A percentile compares a stretch with the other conserved stretches of the same genome.
Evolutionary conservation across 1,140 invertebrate species (phyloP).

Genomic region (Brachionus koreanus): DNA sequence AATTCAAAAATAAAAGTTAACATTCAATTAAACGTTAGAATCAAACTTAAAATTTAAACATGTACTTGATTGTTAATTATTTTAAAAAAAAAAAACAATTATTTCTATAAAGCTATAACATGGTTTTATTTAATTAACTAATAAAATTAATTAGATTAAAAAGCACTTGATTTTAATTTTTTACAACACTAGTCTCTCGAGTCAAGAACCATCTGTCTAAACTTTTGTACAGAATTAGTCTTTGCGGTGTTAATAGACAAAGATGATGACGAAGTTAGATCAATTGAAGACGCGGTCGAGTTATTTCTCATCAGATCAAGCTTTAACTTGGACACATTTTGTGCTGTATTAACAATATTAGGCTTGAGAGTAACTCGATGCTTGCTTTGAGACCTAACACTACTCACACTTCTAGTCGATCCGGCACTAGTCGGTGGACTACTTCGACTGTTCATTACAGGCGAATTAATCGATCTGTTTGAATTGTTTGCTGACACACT

Average conservation of each 20-base stretch:
- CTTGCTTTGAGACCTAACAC: neutral
- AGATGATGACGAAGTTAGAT: neutral
- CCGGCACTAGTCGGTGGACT: neutral
- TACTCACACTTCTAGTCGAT: neutral
- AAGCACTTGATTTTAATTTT: neutral
- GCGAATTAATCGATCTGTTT: neutral
- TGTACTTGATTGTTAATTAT: too few relatives aligned
- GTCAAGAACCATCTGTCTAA: constrained; percentile 29
- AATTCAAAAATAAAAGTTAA: too few relatives aligned
- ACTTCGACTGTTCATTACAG: neutral
- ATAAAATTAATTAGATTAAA: neutral
- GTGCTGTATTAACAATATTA: neutral
- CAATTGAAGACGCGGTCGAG: neutral
- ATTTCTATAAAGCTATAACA: too few relatives aligned
- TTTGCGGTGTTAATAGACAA: neutral
- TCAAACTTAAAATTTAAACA: too few relatives aligned
- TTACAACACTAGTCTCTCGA: neutral
- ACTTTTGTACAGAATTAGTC: neutral
- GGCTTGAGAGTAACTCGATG: neutral
- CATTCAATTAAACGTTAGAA: too few relatives aligned
- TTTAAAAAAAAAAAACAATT: too few relatives aligned
- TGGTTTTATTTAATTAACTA: too few relatives aligned
- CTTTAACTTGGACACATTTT: neutral
- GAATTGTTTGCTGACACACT: neutral
- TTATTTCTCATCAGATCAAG: neutral